Base-by-base conservation (phyloP, 1,140 invertebrate species). In the Dendrolimus punctatus region DNA sequence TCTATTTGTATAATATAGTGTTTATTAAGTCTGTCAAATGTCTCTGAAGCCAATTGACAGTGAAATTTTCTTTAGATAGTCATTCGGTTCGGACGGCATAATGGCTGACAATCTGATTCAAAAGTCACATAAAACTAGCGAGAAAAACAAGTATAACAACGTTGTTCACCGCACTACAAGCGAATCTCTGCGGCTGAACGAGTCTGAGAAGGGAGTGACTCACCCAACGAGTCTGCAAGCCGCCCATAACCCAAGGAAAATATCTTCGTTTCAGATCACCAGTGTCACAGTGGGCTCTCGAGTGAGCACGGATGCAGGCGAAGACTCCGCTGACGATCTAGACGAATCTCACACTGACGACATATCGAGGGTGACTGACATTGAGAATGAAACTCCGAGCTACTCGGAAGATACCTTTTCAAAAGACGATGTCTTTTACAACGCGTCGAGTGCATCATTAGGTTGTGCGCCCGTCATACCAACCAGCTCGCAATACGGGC, bases 211-310 rank as follows among this genome's bases (percentile, higher is more conserved):
- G 85, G 80, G 80, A 77, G 77, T 87, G 78, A 80, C 80, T 78
- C 86, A 87, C 71, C 85, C 81, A 67, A 85, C 81, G 69, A 86
- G 77, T 73, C 86, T 87, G 64, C 85, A 84, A 79, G 80, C 78
- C 75, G 78, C 83, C 71, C 84, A 87, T 83, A 87, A 87, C 79
- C 80, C 85, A 90, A 71, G 94, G 94, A 89, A 95, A 95, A 88
- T 94, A 73, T 95, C 94, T 74, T 96, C 95, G 52, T 98, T 98
- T 89, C 95, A 97, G 89, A 97, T 98, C 73, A 98, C 96, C 78
- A 87, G 83, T 83, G 92, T 96, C 56, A 96, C 93, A 58, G 92
- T 94, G 62, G 93, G 92, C 66, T 92, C 92, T 68, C 91, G 92
- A 53, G 90, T 92, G 76, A 94, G 92, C 87, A 93, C 93, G 76